Evolutionary conservation across 2,797 vertebrate genomes (phyloP).

Genomic region (Phalanger gymnotis): DNA sequence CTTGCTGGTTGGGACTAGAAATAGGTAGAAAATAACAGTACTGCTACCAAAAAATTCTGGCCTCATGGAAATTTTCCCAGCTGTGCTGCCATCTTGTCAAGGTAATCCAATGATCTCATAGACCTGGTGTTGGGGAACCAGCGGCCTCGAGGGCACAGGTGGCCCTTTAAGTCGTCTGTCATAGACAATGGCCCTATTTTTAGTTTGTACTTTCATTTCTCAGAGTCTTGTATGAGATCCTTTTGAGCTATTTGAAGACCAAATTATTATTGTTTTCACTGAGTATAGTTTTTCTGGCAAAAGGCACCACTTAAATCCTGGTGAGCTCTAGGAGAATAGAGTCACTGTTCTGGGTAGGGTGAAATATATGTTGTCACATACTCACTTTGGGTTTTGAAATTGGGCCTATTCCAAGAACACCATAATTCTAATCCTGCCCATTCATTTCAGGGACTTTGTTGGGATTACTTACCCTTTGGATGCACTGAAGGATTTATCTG

Average conservation of each 20-base stretch:
- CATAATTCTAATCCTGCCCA: conserved; percentile 7
- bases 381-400: not conserved
- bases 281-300: conserved; percentile 18
- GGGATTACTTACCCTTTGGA: not conserved
- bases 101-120: not conserved
- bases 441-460: not conserved
- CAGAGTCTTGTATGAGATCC: not conserved
- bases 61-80: not conserved
- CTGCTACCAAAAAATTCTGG: not conserved
- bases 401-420: not conserved
- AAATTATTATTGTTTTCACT: conserved; percentile 19
- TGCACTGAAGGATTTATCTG: not conserved
- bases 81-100: not conserved
- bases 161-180: too few relatives aligned
- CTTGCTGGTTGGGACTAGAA: not conserved
- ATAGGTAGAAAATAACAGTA: not conserved
- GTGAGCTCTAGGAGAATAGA: not conserved
- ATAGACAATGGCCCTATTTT: not conserved
- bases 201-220: not conserved
- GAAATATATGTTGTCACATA: not conserved
- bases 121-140: too few relatives aligned
- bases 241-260: not conserved
- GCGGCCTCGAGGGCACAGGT: too few relatives aligned
- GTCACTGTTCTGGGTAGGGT: not conserved
- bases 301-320: conserved; percentile 1